Evolutionary conservation across 2,113 vertebrate species (phyloP).

Genomic region (Nyctibius bracteatus): DNA sequence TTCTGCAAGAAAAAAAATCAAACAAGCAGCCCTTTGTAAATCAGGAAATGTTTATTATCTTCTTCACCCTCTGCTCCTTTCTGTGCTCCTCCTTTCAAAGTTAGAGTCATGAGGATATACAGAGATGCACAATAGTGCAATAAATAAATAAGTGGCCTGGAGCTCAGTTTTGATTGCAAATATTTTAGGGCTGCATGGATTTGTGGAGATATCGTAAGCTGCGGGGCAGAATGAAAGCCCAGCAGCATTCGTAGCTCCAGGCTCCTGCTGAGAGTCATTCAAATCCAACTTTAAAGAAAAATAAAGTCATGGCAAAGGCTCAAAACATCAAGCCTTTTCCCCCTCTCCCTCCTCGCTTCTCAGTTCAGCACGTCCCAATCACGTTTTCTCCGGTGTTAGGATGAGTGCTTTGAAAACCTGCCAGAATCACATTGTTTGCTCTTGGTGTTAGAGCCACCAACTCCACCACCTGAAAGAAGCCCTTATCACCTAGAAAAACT

Average conservation of each 20-base stretch:
- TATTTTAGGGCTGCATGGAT: neutral
- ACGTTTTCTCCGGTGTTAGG: neutral
- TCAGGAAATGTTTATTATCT: neutral
- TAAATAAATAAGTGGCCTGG: neutral
- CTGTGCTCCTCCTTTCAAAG: neutral
- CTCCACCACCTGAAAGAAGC: neutral
- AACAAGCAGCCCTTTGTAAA: conserved; percentile 19
- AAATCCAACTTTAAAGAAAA: neutral
- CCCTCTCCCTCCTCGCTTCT: neutral
- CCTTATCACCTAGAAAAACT: neutral
- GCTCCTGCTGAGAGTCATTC: neutral
- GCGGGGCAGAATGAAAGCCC: neutral
- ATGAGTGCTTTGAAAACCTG: neutral
- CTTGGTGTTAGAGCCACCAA: neutral
- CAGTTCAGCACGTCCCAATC: neutral
- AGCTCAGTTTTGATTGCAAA: neutral
- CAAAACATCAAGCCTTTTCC: neutral
- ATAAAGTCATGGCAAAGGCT: neutral
- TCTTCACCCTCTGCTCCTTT: neutral
- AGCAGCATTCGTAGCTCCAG: neutral
- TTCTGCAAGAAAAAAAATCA: neutral
- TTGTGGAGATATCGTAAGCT: neutral
- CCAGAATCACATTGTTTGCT: neutral
- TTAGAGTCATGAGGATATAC: neutral
- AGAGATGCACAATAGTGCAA: neutral